Evolutionary conservation across 2,888 invertebrate genomes (phyloP), one percentile per base, ranked within the genome.

Genomic region (Liodrosophila aerea): DNA sequence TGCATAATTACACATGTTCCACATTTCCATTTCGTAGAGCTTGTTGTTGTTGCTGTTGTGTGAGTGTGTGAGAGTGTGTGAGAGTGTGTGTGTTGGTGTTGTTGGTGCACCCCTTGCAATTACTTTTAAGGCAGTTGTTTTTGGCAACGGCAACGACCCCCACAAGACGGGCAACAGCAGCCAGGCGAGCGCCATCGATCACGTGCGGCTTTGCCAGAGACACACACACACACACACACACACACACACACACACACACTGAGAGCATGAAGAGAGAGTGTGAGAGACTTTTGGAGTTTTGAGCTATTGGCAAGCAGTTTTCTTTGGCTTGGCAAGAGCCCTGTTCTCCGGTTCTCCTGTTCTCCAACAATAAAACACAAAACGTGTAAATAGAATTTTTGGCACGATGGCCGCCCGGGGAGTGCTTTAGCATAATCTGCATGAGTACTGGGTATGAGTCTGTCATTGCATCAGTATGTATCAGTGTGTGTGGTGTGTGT

Each of bases 371-470:
- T 87, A 87, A 87, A 87, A 87, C 85, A 87, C 83, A 85, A 80
- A 85, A 87, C 88, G 87, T 87, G 87, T 87, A 87, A 88, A 87
- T 87, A 87, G 87, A 87, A 87, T 87, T 87, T 87, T 88, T 88
- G 84, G 87, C 87, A 85, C 85, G 84, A 88, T 87, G 87, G 85
- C 78, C 85, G 77, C 64, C 87, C 76, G 69, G 87, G 87, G 87
- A 87, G 87, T 87, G 85, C 87, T 87, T 87, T 80, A 82, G 87
- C 86, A 85, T 87, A 87, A 87, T 87, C 87, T 87, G 87, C 88
- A 87, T 85, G 84, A 68, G 82, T 75, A 22, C 22, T 4, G 22
- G 22, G 22, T 22, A 22, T 22, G 22, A 22, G 22, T 4, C n/a
- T n/a, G n/a, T n/a, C n/a, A n/a, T n/a, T n/a, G 22, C 22, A 5